A percentile compares a stretch with the other conserved stretches of the same genome.
These are phyloP conservation scores for Cantharis flavilabris DNA, from an alignment of 2,888 invertebrate species.

Conservation along the genomic window DNA sequence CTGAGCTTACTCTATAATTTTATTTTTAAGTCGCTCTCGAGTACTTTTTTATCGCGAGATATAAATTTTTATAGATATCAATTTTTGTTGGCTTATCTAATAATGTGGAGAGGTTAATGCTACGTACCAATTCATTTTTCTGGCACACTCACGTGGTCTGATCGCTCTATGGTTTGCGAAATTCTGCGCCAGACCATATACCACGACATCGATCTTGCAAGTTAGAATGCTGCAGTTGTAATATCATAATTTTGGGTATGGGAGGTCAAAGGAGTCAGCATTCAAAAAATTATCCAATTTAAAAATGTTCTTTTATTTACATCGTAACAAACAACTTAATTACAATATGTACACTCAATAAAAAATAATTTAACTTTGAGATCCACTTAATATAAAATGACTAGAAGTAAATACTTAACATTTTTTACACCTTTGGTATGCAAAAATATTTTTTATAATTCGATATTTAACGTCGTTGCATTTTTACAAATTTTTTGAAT, in stretches of 20 bases:
- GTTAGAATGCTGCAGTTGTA: neutral
- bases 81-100: neutral
- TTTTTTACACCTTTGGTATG: conserved; percentile 25
- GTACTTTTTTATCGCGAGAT: neutral
- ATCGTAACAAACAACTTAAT: conserved; percentile 1
- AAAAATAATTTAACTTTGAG: conserved; percentile 30
- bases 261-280: neutral
- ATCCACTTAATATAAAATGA: conserved; percentile 27
- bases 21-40: neutral
- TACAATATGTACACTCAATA: conserved; percentile 25
- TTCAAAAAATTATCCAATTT: neutral
- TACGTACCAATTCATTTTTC: neutral
- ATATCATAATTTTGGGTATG: too few species aligned
- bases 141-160: neutral
- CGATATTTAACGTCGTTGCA: conserved; percentile 61
- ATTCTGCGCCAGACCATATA: neutral
- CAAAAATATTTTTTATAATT: conserved; percentile 15
- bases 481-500: conserved; percentile 37
- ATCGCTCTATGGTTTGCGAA: neutral
- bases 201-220: neutral
- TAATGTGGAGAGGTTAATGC: neutral
- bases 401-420: conserved; percentile 30
- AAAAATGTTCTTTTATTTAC: neutral
- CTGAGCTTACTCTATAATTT: neutral
- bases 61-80: neutral